Evolutionary conservation across 2,113 vertebrate species (phyloP), one percentile per base, ranked within the genome.

Genomic region (Embiotoca jacksoni): DNA sequence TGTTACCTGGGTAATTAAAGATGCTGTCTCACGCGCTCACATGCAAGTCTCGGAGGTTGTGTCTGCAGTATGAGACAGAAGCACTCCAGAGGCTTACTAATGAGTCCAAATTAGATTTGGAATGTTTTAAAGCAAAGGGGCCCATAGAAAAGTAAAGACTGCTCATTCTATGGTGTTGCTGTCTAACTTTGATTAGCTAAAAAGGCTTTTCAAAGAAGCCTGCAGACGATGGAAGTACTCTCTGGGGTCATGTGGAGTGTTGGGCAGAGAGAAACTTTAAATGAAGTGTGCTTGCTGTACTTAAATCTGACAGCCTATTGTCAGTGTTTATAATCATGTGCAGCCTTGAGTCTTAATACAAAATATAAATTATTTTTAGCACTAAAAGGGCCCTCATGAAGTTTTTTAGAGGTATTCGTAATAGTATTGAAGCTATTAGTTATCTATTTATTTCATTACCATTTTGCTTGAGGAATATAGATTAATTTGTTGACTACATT

Each of bases 1-100:
- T 71, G 88, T 92, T 93, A 93, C 92, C 91, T 93, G 91, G 89
- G 89, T 91, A 93, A 92, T 93, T 93, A 92, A 90, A 93, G 87
- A 87, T 76, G 72, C 82, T 87, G 84, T 89, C 87, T 87, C 87
- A 77, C 82, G 61, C 65, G 66, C 80, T 69, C 84, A 65, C 78
- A 69, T 13, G 70, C 64, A 46, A 61, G 61, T 80, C 85, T 84
- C 83, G 1, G 78, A 82, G 88, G 85, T 73, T 85, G 75, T 83
- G 88, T 91, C 83, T 88, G 85, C 81, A 56, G 65, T 37, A 57
- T 52, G 66, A 88, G 84, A 87, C 87, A 64, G 68, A 78, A 4
- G 59, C n/a, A 78, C 77, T 82, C 88, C 36, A 35, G 85, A 83
- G 83, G 78, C 36, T 84, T 84, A 81, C 85, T 89, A 89, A 91